Conservation (phyloP, 2,888 invertebrate genomes). For the Melinaea menophilus region DNA sequence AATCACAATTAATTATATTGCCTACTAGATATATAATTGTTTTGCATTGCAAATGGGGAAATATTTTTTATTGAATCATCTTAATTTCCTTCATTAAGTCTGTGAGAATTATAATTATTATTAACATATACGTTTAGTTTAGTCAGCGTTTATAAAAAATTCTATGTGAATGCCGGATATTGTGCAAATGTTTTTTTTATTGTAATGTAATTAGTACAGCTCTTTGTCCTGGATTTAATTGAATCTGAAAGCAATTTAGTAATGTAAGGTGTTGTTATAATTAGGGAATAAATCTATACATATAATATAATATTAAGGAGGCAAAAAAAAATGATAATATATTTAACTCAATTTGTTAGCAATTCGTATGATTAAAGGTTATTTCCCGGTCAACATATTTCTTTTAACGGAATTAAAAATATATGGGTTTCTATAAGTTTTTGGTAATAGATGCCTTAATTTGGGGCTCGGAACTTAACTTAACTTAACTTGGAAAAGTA, state of each 20-base stretch:
- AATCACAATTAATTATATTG: not conserved
- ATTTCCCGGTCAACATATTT: too few relatives aligned
- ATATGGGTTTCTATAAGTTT: too few relatives aligned
- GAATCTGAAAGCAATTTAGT: not conserved
- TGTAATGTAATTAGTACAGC: not conserved
- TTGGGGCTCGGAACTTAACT: too few relatives aligned
- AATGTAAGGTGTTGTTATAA: too few relatives aligned
- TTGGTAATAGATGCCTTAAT: too few relatives aligned
- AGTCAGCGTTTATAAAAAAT: not conserved
- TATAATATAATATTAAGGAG: too few relatives aligned
- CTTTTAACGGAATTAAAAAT: too few relatives aligned
- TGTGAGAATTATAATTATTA: slow-evolving; percentile 1
- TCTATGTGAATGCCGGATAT: not conserved
- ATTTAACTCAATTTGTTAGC: too few relatives aligned
- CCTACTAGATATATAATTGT: not conserved
- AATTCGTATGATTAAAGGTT: too few relatives aligned
- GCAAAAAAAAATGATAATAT: too few relatives aligned
- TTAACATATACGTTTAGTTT: not conserved
- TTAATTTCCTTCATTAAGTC: not conserved
- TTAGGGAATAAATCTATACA: too few relatives aligned
- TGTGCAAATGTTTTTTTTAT: not conserved
- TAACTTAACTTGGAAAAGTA: too few relatives aligned
- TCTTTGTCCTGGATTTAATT: not conserved
- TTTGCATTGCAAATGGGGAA: not conserved
- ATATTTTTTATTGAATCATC: slow-evolving; percentile 1